Evolutionary conservation across 2,113 vertebrate species (phyloP).

Genomic region (Danio rerio): DNA sequence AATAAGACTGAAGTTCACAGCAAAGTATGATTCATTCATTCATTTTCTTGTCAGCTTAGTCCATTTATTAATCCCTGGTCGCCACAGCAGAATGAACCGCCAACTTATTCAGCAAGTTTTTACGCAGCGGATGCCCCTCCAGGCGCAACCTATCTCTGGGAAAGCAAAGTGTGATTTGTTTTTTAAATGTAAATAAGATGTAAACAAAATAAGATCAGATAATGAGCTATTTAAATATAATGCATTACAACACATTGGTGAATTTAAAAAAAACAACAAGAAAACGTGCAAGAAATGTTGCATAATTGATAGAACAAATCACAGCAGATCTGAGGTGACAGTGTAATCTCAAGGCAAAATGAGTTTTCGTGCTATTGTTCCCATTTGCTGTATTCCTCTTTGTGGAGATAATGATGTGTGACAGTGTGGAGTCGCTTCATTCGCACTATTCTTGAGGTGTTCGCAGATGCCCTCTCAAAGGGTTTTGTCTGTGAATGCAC

Average conservation of each 20-base stretch:
- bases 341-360: conserved; percentile 33
- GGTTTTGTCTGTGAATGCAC: conserved; percentile 52
- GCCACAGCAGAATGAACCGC: too few relatives aligned
- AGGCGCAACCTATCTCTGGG: too few relatives aligned
- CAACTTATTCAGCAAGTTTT: too few relatives aligned
- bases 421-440: conserved; percentile 12
- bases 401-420: conserved; percentile 44
- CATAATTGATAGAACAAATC: conserved; percentile 48
- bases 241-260: not conserved
- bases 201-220: not conserved
- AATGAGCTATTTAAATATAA: not conserved
- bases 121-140: too few relatives aligned
- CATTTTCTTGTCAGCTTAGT: too few relatives aligned
- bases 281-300: not conserved
- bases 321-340: conserved; percentile 46
- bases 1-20: too few relatives aligned
- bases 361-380: conserved; percentile 36
- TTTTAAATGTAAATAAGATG: not conserved
- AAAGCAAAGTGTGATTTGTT: too few relatives aligned
- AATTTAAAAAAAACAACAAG: conserved; percentile 12
- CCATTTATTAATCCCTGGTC: too few relatives aligned
- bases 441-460: conserved; percentile 21
- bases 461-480: conserved; percentile 25
- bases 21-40: too few relatives aligned
- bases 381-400: conserved; percentile 26